These are phyloP conservation scores for Danio choprae DNA, from an alignment of 2,797 vertebrate species.

Conservation along the genomic window DNA sequence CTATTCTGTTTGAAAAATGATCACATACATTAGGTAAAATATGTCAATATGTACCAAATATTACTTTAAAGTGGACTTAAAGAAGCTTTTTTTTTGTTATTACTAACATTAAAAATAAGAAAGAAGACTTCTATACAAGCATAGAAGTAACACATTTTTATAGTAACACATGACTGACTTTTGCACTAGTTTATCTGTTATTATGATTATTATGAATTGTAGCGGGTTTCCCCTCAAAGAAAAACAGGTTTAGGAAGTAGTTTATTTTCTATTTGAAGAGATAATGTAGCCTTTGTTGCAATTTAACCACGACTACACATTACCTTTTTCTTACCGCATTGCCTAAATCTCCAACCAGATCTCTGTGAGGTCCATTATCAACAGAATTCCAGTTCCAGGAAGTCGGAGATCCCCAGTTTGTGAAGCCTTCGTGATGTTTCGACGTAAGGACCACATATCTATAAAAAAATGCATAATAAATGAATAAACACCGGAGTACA, in stretches of 20 bases:
- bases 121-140: no score
- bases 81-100: no score
- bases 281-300: neutral
- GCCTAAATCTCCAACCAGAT: constrained; percentile 90
- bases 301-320: neutral
- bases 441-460: constrained; percentile 94
- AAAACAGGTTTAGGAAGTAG: neutral
- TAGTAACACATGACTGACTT: neutral
- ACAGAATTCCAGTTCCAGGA: constrained; percentile 99
- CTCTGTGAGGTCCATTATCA: constrained; percentile 87
- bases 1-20: neutral
- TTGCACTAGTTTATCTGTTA: neutral
- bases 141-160: no score
- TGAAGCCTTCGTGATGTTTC: constrained; percentile 98
- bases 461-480: constrained; percentile 5
- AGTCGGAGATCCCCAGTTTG: constrained; percentile 88
- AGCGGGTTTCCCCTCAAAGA: neutral
- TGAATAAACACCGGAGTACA: neutral
- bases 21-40: neutral
- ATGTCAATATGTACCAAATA: neutral
- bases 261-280: neutral
- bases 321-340: constrained; percentile 80
- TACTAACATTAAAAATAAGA: no score
- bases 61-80: no score
- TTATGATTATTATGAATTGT: no score